Percentiles rank a stretch among this genome's conserved stretches.
Evolutionary conservation across 2,797 vertebrate species (phyloP).

Genomic region (Tadarida brasiliensis): DNA sequence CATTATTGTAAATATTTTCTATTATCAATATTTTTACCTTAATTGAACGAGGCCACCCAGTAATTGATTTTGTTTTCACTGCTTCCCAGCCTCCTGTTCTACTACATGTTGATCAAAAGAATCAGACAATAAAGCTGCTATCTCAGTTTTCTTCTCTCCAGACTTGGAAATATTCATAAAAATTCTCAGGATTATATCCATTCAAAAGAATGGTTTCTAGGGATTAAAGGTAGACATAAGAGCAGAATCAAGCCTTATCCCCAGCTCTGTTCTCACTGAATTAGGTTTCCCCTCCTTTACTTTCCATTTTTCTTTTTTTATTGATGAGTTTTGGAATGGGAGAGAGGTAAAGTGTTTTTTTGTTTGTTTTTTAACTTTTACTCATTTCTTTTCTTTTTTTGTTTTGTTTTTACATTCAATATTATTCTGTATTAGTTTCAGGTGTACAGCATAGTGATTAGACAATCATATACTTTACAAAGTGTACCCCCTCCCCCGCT

Average conservation of each 20-base stretch:
- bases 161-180: neutral
- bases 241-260: neutral
- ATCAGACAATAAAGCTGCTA: neutral
- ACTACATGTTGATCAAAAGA: neutral
- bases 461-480: neutral
- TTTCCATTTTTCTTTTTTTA: neutral
- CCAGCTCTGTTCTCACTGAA: neutral
- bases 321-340: neutral
- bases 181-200: neutral
- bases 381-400: neutral
- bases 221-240: neutral
- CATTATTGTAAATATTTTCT: conserved; percentile 35
- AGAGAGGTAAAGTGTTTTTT: neutral
- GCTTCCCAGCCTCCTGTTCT: neutral
- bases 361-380: neutral
- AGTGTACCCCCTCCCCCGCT: neutral
- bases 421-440: neutral
- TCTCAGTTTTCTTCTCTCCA: neutral
- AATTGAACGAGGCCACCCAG: neutral
- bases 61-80: neutral
- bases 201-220: neutral
- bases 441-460: neutral
- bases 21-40: neutral
- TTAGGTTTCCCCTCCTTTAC: neutral
- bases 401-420: neutral